Percentiles rank a stretch among this genome's conserved stretches.
Evolutionary conservation across 1,140 invertebrate genomes (phyloP).

Genomic region (Parapsyche elsis): DNA sequence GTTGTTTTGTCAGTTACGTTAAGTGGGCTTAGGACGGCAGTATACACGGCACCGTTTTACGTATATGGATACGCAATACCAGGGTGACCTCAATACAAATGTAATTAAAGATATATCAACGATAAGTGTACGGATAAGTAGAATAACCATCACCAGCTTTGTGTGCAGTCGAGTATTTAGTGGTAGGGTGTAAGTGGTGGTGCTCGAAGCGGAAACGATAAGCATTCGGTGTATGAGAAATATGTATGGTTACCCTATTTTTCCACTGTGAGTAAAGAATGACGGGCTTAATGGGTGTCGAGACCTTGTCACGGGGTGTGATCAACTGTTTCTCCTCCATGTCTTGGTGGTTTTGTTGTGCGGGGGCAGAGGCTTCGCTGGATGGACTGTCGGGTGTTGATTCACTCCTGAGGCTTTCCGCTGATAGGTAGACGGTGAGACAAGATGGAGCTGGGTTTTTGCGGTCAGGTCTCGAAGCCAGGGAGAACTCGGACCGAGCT

Average conservation of each 20-base stretch:
- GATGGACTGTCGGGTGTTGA: conserved; percentile 30
- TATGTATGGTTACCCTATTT: conserved; percentile 61
- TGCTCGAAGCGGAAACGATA: too few species aligned
- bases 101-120: conserved; percentile 35
- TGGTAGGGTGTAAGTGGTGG: too few species aligned
- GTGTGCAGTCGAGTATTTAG: too few species aligned
- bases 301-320: conserved; percentile 58
- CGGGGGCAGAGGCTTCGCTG: background rate
- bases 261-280: conserved; percentile 62
- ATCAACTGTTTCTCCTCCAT: conserved; percentile 41
- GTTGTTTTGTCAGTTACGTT: too few species aligned
- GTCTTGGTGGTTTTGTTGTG: background rate
- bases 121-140: background rate
- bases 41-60: too few species aligned
- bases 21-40: too few species aligned
- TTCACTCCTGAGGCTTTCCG: conserved; percentile 56
- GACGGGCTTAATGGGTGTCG: conserved; percentile 57
- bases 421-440: conserved; percentile 62
- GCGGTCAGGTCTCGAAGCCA: background rate
- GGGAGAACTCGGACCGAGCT: background rate
- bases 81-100: conserved; percentile 36
- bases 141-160: too few species aligned
- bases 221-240: too few species aligned
- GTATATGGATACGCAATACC: too few species aligned
- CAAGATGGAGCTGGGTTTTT: conserved; percentile 58